These are phyloP conservation scores for Periophthalmodon schlosseri DNA, from an alignment of 2,113 vertebrate genomes.

Conservation along the genomic window DNA sequence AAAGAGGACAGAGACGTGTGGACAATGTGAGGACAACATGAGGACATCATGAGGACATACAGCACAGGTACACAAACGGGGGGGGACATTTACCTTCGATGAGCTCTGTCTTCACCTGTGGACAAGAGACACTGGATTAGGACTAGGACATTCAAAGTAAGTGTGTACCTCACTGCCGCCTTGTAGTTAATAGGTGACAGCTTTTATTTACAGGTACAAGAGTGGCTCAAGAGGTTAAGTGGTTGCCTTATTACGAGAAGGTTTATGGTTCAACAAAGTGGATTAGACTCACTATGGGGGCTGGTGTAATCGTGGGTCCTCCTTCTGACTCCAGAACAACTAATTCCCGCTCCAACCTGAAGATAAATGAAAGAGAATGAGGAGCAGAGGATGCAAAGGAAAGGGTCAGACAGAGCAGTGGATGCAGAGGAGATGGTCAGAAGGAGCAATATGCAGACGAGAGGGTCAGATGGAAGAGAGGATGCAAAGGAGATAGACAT, in stretches of 20 bases:
- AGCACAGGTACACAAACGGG: not conserved
- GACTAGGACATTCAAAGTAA: not conserved
- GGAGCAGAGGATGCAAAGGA: not conserved
- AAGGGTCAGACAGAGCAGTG: not conserved
- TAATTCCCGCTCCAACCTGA: conserved; percentile 87
- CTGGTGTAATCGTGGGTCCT: conserved; percentile 16
- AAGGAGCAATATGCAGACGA: too few species aligned
- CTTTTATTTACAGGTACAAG: too few species aligned
- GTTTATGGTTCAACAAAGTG: conserved; percentile 1
- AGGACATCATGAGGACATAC: not conserved
- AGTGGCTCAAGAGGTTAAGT: too few species aligned
- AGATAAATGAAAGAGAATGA: not conserved
- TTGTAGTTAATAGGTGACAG: too few species aligned
- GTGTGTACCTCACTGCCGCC: too few species aligned
- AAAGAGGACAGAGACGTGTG: conserved; percentile 14
- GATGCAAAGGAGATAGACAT: too few species aligned
- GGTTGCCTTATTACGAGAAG: too few species aligned
- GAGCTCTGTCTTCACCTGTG: conserved; percentile 52
- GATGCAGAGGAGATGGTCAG: too few species aligned
- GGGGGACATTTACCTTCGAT: conserved; percentile 51
- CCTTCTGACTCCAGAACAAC: conserved; percentile 78
- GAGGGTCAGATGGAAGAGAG: too few species aligned
- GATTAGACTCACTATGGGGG: conserved; percentile 24
- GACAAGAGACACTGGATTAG: conserved; percentile 20
- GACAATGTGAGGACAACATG: not conserved